Conservation (phyloP, 2,888 invertebrate species). For the Megastigmus dorsalis region DNA sequence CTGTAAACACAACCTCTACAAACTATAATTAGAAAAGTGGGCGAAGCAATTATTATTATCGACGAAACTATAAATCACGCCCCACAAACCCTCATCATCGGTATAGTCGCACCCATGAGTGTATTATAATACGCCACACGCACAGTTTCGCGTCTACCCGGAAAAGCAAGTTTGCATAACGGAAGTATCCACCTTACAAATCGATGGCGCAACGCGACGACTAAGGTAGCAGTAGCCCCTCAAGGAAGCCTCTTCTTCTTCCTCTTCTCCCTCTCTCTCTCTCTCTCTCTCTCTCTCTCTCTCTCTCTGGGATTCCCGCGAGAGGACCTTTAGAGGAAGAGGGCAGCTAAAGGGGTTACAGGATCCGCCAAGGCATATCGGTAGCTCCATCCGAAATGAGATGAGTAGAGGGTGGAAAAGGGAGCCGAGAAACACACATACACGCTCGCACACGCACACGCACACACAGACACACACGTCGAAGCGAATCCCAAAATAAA, state of each 20-base stretch:
- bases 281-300: not conserved
- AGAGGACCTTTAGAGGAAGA: constrained; percentile 19
- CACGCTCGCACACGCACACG: not conserved
- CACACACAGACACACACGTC: not conserved
- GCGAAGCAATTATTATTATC: no score
- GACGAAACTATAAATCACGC: no score
- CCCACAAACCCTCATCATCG: no score
- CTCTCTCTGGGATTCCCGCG: not conserved
- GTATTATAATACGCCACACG: no score
- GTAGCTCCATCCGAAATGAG: constrained; percentile 16
- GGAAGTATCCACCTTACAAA: constrained; percentile 2
- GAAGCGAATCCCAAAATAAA: constrained; percentile 36
- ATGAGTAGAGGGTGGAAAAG: constrained; percentile 8
- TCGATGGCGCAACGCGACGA: constrained; percentile 14
- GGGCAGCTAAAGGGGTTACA: constrained; percentile 13
- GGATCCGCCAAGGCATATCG: not conserved
- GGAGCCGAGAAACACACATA: not conserved
- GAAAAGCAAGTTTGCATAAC: constrained; percentile 23
- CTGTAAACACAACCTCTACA: no score
- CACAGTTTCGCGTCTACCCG: not conserved
- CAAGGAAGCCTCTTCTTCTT: not conserved
- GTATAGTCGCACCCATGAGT: no score
- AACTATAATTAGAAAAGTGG: no score
- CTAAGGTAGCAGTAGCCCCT: constrained; percentile 12
- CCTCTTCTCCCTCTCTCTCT: not conserved